These are phyloP conservation scores for Rhimphoctona megacephalus DNA, from an alignment of 2,888 invertebrate genomes.

Conservation along the genomic window DNA sequence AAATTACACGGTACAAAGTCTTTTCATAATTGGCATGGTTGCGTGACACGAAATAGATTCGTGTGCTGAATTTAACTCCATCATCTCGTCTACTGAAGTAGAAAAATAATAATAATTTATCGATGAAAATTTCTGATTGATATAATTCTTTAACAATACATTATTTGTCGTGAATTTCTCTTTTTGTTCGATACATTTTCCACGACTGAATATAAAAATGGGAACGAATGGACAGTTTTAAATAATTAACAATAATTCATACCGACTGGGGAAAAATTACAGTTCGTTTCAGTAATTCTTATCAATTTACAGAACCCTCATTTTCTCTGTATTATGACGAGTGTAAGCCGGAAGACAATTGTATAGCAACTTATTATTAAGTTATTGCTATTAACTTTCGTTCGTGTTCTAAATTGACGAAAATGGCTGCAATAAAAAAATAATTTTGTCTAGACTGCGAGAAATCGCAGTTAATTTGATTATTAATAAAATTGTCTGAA, in stretches of 20 bases:
- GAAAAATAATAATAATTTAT: neutral
- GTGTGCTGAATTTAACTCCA: neutral
- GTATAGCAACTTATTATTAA: neutral
- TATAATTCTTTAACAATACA: neutral
- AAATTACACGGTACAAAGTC: slow-evolving; percentile 4
- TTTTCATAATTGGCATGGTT: neutral
- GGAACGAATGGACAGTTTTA: neutral
- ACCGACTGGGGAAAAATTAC: neutral
- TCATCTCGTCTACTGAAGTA: neutral
- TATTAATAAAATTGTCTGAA: neutral
- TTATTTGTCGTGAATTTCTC: neutral
- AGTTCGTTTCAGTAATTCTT: neutral
- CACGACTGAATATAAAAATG: neutral
- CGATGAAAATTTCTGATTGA: neutral
- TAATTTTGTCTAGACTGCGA: neutral
- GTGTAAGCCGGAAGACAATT: neutral
- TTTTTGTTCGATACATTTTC: neutral
- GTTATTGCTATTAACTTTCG: neutral
- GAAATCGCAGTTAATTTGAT: neutral
- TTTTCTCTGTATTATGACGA: neutral
- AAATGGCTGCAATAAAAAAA: neutral
- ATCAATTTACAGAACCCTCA: neutral
- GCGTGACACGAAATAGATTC: slow-evolving; percentile 4
- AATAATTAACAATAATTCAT: neutral
- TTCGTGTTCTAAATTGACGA: neutral